These are phyloP conservation scores for Sympetrum striolatum DNA, from an alignment of 2,888 invertebrate genomes.

Conservation along the genomic window DNA sequence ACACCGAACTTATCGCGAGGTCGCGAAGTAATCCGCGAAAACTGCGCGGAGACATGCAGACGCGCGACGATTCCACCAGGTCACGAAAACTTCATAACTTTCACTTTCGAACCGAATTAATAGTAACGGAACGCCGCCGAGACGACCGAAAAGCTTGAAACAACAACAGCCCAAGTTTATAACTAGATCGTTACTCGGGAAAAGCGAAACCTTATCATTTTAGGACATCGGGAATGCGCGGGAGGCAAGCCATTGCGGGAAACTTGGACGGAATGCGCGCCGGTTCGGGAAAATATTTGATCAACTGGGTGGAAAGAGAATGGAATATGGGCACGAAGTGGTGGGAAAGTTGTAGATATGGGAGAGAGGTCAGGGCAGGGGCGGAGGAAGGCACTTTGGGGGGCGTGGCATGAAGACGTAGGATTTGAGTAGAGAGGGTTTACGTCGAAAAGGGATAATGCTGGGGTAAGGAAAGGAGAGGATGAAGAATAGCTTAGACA, in stretches of 20 bases:
- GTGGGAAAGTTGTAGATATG: neutral
- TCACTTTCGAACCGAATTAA: neutral
- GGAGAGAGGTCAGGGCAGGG: neutral
- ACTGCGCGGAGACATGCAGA: too few species aligned
- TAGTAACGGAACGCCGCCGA: neutral
- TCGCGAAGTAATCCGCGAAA: too few species aligned
- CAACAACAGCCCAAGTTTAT: neutral
- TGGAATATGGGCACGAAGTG: neutral
- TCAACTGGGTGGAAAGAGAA: neutral
- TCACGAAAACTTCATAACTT: neutral
- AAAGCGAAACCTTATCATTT: neutral
- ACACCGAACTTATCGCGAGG: too few species aligned
- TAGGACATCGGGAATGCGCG: neutral
- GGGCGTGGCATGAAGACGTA: neutral
- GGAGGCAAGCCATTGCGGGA: neutral
- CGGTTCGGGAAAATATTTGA: neutral
- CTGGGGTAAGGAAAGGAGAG: neutral
- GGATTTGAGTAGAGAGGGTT: neutral
- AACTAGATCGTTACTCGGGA: neutral
- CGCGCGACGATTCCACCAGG: too few species aligned
- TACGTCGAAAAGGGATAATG: neutral
- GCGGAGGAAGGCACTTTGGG: neutral
- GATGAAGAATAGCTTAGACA: neutral
- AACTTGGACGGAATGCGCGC: neutral
- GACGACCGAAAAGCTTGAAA: neutral